Evolutionary conservation across 2,113 vertebrate species (phyloP), one percentile per base, ranked within the genome.

Genomic region (Leptobrachium leishanense): DNA sequence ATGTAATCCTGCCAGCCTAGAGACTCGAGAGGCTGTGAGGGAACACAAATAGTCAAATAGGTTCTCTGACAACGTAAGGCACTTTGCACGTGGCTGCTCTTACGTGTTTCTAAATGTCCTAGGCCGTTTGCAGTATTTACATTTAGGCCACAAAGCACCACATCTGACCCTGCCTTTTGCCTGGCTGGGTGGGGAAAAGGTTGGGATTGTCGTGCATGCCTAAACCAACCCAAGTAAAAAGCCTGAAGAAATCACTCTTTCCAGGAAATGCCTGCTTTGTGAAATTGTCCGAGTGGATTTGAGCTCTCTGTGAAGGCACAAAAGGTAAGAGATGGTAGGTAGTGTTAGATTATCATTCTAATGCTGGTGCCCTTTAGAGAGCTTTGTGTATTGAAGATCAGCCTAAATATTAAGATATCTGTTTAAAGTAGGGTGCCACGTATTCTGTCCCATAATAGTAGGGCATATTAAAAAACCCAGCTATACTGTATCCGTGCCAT

Each of bases 311-410:
- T 72, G 78, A 81, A 81, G 74, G 74, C 75, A 72, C 43, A 43
- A 87, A 86, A 86, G 85, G 82, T 89, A 76, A 84, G 83, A 79
- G 83, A 77, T 85, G 82, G 75, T 91, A 85, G 85, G 85, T 89
- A 90, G 77, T 89, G 93, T 91, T 93, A 92, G 92, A 94, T 93
- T 90, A 92, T 93, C 92, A 91, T 90, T 86, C 83, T 88, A 85
- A 88, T 86, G 85, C 79, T 92, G 65, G 50, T 68, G 66, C 59
- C 63, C n/a, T 42, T n/a, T 66, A 11, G 59, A 59, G 39, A 4
- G 8, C 63, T 41, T 43, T 39, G 53, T 43, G 43, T 53, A 66
- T 50, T 63, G 50, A 50, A 67, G 54, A 53, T 12, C 62, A 42
- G 31, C 31, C 74, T 67, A 3, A 65, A 46, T 43, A 42, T 6